Percentiles rank a stretch among this genome's conserved stretches.
phyloP scores from a whole-genome alignment of 2,797 vertebrate genomes.

The Malacoraja senta region DNA sequence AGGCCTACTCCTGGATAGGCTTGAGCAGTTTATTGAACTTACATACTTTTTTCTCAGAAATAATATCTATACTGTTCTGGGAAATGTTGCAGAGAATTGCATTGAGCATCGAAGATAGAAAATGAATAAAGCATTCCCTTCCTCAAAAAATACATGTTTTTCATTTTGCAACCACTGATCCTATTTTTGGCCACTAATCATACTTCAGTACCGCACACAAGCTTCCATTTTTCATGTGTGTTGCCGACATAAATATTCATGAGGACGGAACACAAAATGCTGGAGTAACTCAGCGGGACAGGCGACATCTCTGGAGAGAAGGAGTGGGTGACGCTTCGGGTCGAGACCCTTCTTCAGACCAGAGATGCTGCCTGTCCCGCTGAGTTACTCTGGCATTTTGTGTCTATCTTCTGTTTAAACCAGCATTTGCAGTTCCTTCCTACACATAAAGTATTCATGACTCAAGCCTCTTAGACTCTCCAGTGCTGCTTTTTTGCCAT shows the following conservation, averaged over 20 bases:
- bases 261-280: not conserved
- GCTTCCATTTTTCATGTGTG: not conserved
- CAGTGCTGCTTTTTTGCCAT: not conserved
- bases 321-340: too few species aligned
- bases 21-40: not conserved
- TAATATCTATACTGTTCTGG: not conserved
- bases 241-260: not conserved
- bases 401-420: too few species aligned
- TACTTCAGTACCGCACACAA: not conserved
- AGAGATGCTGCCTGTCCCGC: too few species aligned
- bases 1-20: not conserved
- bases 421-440: too few species aligned
- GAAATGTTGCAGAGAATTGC: not conserved
- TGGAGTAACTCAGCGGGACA: too few species aligned
- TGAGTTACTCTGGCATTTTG: too few species aligned
- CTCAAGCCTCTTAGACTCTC: not conserved
- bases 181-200: not conserved
- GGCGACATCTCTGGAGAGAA: too few species aligned
- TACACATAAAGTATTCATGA: not conserved
- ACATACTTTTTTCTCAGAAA: not conserved
- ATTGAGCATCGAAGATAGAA: not conserved
- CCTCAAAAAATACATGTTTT: not conserved
- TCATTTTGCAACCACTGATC: not conserved
- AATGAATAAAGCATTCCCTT: not conserved
- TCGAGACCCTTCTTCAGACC: too few species aligned